These are phyloP conservation scores for Zaprionus kolodkinae DNA, from an alignment of 1,140 invertebrate genomes.

Conservation along the genomic window DNA sequence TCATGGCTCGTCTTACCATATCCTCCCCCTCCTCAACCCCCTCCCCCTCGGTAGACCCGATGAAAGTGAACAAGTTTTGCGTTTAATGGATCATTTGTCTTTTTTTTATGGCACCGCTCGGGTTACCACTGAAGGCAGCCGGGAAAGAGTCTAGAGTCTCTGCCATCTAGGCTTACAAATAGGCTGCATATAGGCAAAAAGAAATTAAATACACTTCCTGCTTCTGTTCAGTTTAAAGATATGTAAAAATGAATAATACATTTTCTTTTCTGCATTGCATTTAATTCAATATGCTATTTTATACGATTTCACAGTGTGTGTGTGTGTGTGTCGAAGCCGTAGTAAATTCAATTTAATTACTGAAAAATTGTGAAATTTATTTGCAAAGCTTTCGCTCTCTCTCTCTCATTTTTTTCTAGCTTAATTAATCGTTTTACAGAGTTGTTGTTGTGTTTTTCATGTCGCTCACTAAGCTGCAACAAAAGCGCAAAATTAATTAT, in stretches of 20 bases:
- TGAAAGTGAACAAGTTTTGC: slow-evolving; percentile 79
- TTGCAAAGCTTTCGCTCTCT: neutral
- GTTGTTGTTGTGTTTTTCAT: slow-evolving; percentile 9
- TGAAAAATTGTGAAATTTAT: neutral
- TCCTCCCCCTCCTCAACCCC: neutral
- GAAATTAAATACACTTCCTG: slow-evolving; percentile 35
- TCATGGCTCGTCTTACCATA: slow-evolving; percentile 33
- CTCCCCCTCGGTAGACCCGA: slow-evolving; percentile 33
- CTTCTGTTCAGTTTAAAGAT: slow-evolving; percentile 4
- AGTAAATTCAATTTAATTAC: neutral
- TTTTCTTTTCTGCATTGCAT: neutral
- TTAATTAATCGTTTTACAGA: slow-evolving; percentile 10
- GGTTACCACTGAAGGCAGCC: neutral
- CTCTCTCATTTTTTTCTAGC: neutral
- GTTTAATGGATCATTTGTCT: slow-evolving; percentile 81
- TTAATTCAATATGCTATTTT: neutral
- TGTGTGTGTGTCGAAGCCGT: too few relatives aligned
- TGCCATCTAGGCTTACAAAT: slow-evolving; percentile 30
- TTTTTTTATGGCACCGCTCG: slow-evolving; percentile 64
- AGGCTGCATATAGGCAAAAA: slow-evolving; percentile 33
- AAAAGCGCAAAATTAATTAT: slow-evolving; percentile 29
- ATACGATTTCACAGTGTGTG: neutral
- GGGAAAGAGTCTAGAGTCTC: neutral
- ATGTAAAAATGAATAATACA: neutral
- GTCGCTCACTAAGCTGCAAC: neutral